Percentiles rank a stretch among this genome's conserved stretches.
Conservation (phyloP, 2,113 vertebrate species). For the Rhombomys opimus region DNA sequence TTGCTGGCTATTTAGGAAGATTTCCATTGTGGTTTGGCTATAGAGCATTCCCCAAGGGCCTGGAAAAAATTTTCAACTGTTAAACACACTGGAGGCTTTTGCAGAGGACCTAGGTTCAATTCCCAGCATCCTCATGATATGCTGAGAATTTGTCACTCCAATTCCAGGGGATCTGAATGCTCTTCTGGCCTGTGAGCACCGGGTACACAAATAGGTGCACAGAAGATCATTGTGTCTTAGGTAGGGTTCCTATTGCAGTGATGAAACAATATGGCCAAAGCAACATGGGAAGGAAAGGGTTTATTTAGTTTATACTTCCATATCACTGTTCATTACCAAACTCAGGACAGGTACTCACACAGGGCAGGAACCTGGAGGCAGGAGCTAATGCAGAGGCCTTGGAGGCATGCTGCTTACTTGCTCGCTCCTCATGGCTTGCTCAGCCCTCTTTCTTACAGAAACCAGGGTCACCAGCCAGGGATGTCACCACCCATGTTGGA, state of each 20-base stretch:
- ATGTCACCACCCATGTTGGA: neutral
- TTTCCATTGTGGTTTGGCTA: neutral
- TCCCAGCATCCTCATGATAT: neutral
- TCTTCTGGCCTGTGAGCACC: neutral
- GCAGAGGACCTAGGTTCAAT: neutral
- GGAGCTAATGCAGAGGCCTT: neutral
- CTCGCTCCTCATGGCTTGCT: neutral
- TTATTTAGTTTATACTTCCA: neutral
- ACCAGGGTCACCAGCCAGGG: neutral
- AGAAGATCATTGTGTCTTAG: neutral
- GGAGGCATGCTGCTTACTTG: neutral
- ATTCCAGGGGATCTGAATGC: neutral
- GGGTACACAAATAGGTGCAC: neutral
- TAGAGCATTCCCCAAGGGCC: neutral
- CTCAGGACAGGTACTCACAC: neutral
- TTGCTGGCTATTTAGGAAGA: neutral
- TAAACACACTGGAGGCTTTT: neutral
- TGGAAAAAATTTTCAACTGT: neutral
- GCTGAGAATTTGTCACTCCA: neutral
- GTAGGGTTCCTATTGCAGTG: neutral
- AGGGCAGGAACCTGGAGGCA: neutral
- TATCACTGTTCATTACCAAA: neutral
- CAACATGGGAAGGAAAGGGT: neutral
- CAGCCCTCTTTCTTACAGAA: neutral
- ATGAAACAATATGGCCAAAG: neutral